Percentiles rank a stretch among this genome's conserved stretches.
These are phyloP conservation scores for Pseudolaguvia tuberculata DNA, from an alignment of 2,113 vertebrate species.

Conservation along the genomic window DNA sequence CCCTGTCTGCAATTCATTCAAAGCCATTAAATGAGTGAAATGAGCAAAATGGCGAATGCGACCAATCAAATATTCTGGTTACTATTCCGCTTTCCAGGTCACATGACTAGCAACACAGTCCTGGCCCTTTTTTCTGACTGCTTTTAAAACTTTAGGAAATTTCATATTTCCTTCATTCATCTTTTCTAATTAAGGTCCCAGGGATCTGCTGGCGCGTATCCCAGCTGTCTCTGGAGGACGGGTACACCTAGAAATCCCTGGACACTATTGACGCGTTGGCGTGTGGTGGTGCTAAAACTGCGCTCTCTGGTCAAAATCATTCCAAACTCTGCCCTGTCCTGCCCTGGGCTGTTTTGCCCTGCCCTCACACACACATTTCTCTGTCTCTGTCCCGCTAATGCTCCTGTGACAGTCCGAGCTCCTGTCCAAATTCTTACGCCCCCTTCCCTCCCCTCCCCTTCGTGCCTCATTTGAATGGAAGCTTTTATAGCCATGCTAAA, in stretches of 20 bases:
- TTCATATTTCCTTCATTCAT: no score
- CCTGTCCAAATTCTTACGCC: conserved; percentile 55
- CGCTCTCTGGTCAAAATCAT: conserved; percentile 49
- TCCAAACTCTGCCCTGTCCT: conserved; percentile 41
- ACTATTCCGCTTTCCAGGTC: not conserved
- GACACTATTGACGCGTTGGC: no score
- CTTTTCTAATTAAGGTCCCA: no score
- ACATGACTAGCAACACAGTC: not conserved
- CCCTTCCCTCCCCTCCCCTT: conserved; percentile 50
- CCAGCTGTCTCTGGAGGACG: no score
- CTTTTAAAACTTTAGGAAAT: no score
- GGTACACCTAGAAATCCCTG: no score
- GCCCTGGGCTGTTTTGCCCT: no score
- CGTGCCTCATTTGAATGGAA: conserved; percentile 83
- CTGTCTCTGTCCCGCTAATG: conserved; percentile 49
- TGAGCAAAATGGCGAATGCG: no score
- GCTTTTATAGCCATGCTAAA: conserved; percentile 81
- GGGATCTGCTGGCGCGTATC: no score
- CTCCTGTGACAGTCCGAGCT: conserved; percentile 66
- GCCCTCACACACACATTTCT: conserved; percentile 37
- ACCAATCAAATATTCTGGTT: not conserved
- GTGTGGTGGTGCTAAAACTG: conserved; percentile 49
- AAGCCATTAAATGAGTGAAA: no score
- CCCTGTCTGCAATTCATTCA: no score
- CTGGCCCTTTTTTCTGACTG: no score